Base-by-base conservation (phyloP, 2,113 vertebrate species). In the Anguilla rostrata region DNA sequence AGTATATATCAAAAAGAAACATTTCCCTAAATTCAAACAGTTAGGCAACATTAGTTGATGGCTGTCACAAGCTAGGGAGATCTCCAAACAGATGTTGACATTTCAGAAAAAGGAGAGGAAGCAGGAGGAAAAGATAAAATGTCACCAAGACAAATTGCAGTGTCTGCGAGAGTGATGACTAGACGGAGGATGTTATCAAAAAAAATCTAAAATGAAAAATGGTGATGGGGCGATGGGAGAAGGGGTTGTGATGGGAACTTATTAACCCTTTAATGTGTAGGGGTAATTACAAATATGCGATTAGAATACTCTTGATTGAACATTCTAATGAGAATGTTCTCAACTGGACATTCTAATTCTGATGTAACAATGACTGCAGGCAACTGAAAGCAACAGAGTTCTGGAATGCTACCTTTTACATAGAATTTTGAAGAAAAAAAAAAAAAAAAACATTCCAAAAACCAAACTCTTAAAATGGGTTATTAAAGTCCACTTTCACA, bases 161-260 rank as follows among this genome's bases (percentile, higher is more conserved):
- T 16, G 49, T 75, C 39, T 85, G 75, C 18, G 34, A 60, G 49
- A 60, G 40, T 63, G 56, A 80, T n/a, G 34, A 39, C 0, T 9
- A 22, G 60, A 81, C 18, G 56, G 56, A 39, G 39, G 56, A 41
- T 49, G 16, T 49, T 63, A 71, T 39, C 39, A 49, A n/a, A 81
- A 66, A 66, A 75, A 75, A 71, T 71, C 63, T 80, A 26, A 86
- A 81, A 60, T 82, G 57, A 82, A 56, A 81, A 86, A 82, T 66
- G 57, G 41, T 26, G 26, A 14, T 34, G 41, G 57, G 26, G 20
- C 15, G 39, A 22, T 6, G 9, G 43, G 49, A 53, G 49, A 53
- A 11, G 49, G 49, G 49, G 29, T 56, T 86, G 57, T 63, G 57
- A 29, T 41, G 79, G 57, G 26, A 53, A 86, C 40, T 20, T 46